These are phyloP conservation scores for Drosophila heteroneura DNA, from an alignment of 2,888 invertebrate genomes.

Conservation along the genomic window DNA sequence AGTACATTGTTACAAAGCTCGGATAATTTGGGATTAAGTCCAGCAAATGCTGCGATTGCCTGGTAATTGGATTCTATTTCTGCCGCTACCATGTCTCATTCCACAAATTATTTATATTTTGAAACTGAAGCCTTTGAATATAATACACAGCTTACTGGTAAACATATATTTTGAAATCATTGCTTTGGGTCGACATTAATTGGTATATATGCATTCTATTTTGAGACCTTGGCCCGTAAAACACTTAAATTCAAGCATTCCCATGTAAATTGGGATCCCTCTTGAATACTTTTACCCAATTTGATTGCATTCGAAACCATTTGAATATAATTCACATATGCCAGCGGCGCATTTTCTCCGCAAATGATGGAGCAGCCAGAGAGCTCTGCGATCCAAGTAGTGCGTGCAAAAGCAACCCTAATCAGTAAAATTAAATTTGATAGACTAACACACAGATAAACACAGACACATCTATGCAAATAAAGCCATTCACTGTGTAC, in stretches of 20 bases:
- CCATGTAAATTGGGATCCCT: constrained; percentile 9
- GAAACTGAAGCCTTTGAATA: background rate
- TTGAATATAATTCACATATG: constrained; percentile 45
- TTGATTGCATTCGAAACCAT: constrained; percentile 4
- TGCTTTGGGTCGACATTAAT: constrained; percentile 4
- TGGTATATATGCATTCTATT: constrained; percentile 12
- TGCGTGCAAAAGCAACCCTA: constrained; percentile 24
- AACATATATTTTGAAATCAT: constrained; percentile 1
- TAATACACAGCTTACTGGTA: background rate
- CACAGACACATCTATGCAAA: constrained; percentile 49
- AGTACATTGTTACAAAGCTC: background rate
- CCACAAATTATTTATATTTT: background rate
- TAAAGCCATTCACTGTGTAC: constrained; percentile 39
- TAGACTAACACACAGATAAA: constrained; percentile 6
- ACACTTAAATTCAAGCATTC: constrained; percentile 16
- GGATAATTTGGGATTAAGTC: background rate
- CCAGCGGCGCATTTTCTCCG: constrained; percentile 23
- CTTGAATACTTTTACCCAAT: constrained; percentile 3
- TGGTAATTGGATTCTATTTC: background rate
- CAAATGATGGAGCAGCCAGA: background rate
- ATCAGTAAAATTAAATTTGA: constrained; percentile 54
- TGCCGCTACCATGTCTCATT: background rate
- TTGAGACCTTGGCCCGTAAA: background rate
- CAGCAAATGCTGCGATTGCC: background rate
- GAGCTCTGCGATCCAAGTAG: background rate